A percentile compares a stretch with the other conserved stretches of the same genome.
phyloP scores from a whole-genome alignment of 2,888 invertebrate species.

The Heteromurus nitidus region DNA sequence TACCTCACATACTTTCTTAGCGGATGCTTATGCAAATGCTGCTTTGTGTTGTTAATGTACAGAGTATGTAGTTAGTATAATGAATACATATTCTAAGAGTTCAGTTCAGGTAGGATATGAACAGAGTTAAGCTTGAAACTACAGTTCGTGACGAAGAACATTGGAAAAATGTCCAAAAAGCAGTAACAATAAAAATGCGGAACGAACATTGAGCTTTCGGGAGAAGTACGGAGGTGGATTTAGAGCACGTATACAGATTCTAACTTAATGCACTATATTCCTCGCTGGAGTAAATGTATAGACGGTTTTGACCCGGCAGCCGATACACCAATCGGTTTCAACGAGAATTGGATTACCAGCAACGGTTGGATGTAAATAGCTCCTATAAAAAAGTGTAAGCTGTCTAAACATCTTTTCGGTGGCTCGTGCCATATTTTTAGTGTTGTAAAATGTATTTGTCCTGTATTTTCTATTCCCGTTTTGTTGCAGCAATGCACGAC shows the following conservation, averaged over 20 bases:
- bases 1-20: no score
- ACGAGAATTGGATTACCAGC: background rate
- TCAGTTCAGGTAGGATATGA: no score
- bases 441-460: background rate
- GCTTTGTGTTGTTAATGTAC: no score
- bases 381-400: slow-evolving; percentile 6
- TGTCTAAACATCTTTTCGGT: background rate
- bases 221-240: background rate
- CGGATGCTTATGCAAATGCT: no score
- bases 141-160: background rate
- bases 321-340: background rate
- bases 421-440: background rate
- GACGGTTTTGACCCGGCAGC: background rate
- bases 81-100: no score
- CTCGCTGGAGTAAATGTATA: background rate
- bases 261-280: no score
- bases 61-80: no score
- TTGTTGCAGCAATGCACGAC: background rate
- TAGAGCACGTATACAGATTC: no score
- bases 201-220: background rate
- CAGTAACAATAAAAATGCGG: background rate
- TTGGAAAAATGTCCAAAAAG: no score
- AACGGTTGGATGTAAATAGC: background rate
- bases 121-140: background rate
- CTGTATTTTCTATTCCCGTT: background rate